Base-by-base conservation (phyloP, 1,140 invertebrate genomes). In the Sarcophaga peregrina region DNA sequence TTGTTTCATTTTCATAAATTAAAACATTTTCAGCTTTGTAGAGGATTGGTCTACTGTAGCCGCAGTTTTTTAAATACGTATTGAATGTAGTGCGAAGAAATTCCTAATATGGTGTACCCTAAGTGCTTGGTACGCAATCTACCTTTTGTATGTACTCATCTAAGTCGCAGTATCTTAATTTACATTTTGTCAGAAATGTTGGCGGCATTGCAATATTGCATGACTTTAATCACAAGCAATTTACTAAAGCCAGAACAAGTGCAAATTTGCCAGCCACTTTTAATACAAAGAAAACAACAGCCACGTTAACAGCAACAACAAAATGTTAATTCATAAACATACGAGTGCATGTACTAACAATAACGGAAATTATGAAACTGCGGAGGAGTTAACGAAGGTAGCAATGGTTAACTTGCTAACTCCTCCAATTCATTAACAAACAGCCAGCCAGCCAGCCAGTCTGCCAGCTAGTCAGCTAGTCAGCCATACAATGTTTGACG, bases 181-280 rank as follows among this genome's bases (percentile, higher is more conserved):
- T 68, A 8, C 17, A 68, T 68, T 68, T 68, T 68, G 15, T n/a
- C n/a, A 17, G 25, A 68, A 68, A 68, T 68, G n/a, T 68, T 68
- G 62, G 17, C 62, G 62, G 62, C 62, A 20, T 68, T 8, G 62
- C 17, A 20, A 37, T 68, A 68, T 68, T 68, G 15, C 62, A 17
- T 68, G 62, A 8, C 20, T 68, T 68, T 68, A 68, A 68, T 68
- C 62, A 20, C 62, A 68, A 20, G 62, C 62, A 68, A 68, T 68
- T 68, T 68, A n/a, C 62, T 68, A 8, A 9, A 68, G 62, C 62
- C 7, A 68, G 54, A 58, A 20, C 62, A 68, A 68, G 62, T 68
- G 62, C 62, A 68, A 68, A 68, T 68, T 68, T 68, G 17, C 6
- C 25, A 68, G 62, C 62, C 62, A 68, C 62, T 20, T 68, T 68